Conservation (phyloP, 2,113 vertebrate species). For the Sigmodon hispidus region DNA sequence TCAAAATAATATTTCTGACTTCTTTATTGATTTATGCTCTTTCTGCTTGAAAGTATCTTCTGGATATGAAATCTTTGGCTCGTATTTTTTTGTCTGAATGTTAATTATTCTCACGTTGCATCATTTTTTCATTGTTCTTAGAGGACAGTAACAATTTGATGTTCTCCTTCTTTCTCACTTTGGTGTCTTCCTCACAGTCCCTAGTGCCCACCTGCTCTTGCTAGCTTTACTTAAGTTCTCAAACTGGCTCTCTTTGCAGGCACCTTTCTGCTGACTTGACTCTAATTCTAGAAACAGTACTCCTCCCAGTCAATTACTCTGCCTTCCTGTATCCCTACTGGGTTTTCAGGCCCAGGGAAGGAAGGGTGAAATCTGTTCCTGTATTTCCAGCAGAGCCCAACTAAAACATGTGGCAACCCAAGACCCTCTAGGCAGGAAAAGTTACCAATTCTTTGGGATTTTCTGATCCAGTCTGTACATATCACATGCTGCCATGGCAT, state of each 20-base stretch:
- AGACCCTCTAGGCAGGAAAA: background rate
- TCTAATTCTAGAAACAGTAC: background rate
- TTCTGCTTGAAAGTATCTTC: background rate
- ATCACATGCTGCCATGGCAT: background rate
- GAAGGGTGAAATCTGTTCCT: background rate
- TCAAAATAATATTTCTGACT: background rate
- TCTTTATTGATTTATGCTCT: background rate
- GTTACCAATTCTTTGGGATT: background rate
- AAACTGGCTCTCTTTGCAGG: no score
- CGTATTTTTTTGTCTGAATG: background rate
- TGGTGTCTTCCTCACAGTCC: background rate
- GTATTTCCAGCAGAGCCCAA: slow-evolving; percentile 2
- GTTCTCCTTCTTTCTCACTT: background rate
- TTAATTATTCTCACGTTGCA: background rate
- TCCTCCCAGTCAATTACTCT: background rate
- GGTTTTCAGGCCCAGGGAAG: background rate
- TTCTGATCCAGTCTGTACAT: background rate
- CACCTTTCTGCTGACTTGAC: background rate
- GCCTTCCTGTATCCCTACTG: background rate
- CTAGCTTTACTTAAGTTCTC: background rate
- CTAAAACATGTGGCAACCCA: background rate
- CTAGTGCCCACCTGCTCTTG: background rate
- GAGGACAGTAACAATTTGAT: background rate
- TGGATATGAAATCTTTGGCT: background rate
- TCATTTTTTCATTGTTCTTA: background rate